A percentile compares a stretch with the other conserved stretches of the same genome.
These are phyloP conservation scores for Gallinago stenura DNA, from an alignment of 2,797 vertebrate species.

Conservation along the genomic window DNA sequence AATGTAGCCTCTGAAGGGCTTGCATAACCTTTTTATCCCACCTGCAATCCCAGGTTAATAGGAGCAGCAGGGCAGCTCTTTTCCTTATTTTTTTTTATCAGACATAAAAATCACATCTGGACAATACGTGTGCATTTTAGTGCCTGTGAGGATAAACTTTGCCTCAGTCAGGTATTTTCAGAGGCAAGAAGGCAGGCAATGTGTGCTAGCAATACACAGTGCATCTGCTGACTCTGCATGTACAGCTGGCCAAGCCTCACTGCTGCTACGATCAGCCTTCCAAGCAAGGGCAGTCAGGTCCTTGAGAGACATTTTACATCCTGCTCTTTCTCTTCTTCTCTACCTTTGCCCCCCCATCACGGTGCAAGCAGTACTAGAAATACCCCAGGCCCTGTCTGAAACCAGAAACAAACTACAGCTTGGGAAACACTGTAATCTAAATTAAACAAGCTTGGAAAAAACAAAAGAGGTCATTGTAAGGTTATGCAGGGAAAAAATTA, in stretches of 20 bases:
- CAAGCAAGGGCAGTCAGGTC: not conserved
- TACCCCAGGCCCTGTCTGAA: not conserved
- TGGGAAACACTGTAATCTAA: not conserved
- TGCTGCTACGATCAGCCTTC: not conserved
- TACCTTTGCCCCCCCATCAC: accelerated
- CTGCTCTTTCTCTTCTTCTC: not conserved
- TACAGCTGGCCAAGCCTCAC: not conserved
- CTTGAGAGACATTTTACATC: not conserved
- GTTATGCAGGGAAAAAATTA: not conserved
- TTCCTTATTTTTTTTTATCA: not conserved
- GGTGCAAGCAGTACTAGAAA: not conserved
- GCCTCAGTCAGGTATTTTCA: not conserved
- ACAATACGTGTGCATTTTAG: not conserved
- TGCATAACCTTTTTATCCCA: accelerated
- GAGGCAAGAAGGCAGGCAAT: not conserved
- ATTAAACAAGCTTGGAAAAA: not conserved
- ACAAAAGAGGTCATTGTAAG: not conserved
- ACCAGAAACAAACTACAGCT: not conserved
- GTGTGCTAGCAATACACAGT: not conserved
- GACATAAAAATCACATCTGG: not conserved
- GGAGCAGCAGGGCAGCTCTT: not conserved
- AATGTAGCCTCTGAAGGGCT: not conserved
- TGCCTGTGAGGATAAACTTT: not conserved
- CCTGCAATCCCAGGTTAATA: not conserved
- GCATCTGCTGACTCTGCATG: not conserved